Percentiles rank a stretch among this genome's conserved stretches.
Conservation (phyloP, 1,140 invertebrate species). For the Drosophila oshimai region DNA sequence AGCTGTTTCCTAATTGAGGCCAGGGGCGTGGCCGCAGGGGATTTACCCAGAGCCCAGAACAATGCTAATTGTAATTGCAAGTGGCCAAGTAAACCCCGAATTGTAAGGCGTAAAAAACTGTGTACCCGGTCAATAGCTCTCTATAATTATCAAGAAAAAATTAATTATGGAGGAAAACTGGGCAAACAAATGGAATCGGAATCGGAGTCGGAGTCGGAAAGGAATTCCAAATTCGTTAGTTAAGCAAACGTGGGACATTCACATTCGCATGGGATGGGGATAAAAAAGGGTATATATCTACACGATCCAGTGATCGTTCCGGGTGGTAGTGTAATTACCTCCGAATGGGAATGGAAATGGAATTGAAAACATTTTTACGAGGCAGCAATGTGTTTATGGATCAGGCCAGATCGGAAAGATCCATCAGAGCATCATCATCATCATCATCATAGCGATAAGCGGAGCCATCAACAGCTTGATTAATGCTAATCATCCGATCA, state of each 20-base stretch:
- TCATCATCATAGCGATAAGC: conserved; percentile 39
- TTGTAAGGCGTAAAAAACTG: conserved; percentile 17
- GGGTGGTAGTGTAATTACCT: conserved; percentile 15
- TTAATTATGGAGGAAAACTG: conserved; percentile 40
- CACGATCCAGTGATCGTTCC: conserved; percentile 13
- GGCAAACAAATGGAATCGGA: conserved; percentile 23
- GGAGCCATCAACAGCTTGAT: conserved; percentile 36
- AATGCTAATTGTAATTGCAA: conserved; percentile 27
- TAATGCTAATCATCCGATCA: conserved; percentile 46
- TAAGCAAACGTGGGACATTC: conserved; percentile 17
- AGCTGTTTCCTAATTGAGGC: conserved; percentile 40
- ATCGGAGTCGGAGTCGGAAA: too few species aligned
- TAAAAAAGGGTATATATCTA: too few species aligned
- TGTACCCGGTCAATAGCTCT: conserved; percentile 34
- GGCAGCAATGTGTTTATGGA: conserved; percentile 27
- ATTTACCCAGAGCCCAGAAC: conserved; percentile 1
- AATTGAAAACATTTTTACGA: conserved; percentile 37
- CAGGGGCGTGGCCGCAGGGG: conserved; percentile 1
- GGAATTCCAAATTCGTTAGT: conserved; percentile 18
- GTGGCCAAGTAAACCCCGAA: conserved; percentile 19
- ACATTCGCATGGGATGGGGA: too few species aligned
- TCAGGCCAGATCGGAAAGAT: conserved; percentile 8
- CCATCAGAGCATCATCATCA: conserved; percentile 18
- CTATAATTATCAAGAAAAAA: conserved; percentile 30
- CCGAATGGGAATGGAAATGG: conserved; percentile 30